These are phyloP conservation scores for Tolypeutes matacus DNA, from an alignment of 2,797 vertebrate genomes.

Conservation along the genomic window DNA sequence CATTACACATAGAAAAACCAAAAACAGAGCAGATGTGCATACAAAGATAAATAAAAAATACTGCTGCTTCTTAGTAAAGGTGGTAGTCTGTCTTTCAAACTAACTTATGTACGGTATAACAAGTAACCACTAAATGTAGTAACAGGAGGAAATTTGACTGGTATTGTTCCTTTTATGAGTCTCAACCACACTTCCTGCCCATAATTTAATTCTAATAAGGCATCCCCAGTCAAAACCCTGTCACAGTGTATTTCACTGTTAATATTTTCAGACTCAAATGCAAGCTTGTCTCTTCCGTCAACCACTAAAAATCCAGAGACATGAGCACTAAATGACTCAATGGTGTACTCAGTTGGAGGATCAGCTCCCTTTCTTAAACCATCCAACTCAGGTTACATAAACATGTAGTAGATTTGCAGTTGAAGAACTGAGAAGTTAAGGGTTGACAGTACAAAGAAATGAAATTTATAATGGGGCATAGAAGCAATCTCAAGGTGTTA, in stretches of 20 bases:
- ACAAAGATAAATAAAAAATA: background rate
- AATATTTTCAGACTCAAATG: constrained; percentile 89
- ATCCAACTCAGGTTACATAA: background rate
- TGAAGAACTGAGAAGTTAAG: background rate
- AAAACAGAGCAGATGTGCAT: constrained; percentile 55
- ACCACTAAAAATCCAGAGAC: constrained; percentile 90
- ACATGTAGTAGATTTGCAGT: constrained; percentile 7
- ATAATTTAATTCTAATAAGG: constrained; percentile 90
- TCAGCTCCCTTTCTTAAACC: constrained; percentile 33
- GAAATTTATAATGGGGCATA: background rate
- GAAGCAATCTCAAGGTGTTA: background rate
- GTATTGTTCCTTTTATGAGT: constrained; percentile 88
- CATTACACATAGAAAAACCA: constrained; percentile 24
- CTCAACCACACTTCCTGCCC: constrained; percentile 92
- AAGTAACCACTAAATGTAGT: constrained; percentile 91
- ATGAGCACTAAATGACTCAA: constrained; percentile 88
- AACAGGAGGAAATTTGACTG: constrained; percentile 89
- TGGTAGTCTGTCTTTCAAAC: background rate
- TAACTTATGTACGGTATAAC: constrained; percentile 89
- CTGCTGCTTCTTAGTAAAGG: background rate
- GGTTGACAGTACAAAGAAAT: background rate
- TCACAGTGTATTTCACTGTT: constrained; percentile 82
- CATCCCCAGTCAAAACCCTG: constrained; percentile 89
- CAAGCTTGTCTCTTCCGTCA: constrained; percentile 89
- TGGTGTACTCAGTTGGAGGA: too few species aligned